Conservation (phyloP, 2,888 invertebrate genomes). For the Kuschelorhynchus macadamiae region DNA sequence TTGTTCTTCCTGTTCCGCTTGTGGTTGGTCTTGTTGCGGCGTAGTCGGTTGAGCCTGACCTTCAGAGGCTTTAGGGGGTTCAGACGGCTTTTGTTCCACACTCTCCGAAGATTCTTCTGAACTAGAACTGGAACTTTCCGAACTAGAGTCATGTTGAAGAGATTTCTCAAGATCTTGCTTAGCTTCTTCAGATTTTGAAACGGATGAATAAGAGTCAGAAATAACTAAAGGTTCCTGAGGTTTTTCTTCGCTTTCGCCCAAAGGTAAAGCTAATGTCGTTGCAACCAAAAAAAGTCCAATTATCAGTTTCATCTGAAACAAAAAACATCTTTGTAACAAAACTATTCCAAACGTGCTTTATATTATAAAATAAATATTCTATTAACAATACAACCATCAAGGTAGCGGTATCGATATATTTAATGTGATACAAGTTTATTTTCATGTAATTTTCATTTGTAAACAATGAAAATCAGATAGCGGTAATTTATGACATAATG, state of each 20-base stretch:
- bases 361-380: neutral
- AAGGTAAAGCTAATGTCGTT: slow-evolving; percentile 73
- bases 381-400: slow-evolving; percentile 9
- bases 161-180: slow-evolving; percentile 51
- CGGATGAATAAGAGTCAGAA: slow-evolving; percentile 66
- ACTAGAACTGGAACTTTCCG: slow-evolving; percentile 53
- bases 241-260: slow-evolving; percentile 70
- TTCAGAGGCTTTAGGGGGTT: neutral
- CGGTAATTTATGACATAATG: slow-evolving; percentile 34
- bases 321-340: slow-evolving; percentile 3
- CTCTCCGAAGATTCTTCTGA: slow-evolving; percentile 61
- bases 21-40: slow-evolving; percentile 22
- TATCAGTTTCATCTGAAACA: slow-evolving; percentile 46
- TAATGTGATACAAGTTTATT: slow-evolving; percentile 11
- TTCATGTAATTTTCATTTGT: slow-evolving; percentile 17
- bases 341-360: slow-evolving; percentile 1
- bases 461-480: slow-evolving; percentile 30
- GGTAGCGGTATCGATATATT: slow-evolving; percentile 22
- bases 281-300: slow-evolving; percentile 69
- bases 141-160: slow-evolving; percentile 31
- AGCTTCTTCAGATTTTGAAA: slow-evolving; percentile 63
- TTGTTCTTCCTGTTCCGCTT: slow-evolving; percentile 25
- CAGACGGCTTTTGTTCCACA: slow-evolving; percentile 22
- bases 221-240: slow-evolving; percentile 65
- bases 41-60: slow-evolving; percentile 12